Evolutionary conservation across 2,113 vertebrate species (phyloP), one percentile per base, ranked within the genome.

Genomic region (Piprites chloris): DNA sequence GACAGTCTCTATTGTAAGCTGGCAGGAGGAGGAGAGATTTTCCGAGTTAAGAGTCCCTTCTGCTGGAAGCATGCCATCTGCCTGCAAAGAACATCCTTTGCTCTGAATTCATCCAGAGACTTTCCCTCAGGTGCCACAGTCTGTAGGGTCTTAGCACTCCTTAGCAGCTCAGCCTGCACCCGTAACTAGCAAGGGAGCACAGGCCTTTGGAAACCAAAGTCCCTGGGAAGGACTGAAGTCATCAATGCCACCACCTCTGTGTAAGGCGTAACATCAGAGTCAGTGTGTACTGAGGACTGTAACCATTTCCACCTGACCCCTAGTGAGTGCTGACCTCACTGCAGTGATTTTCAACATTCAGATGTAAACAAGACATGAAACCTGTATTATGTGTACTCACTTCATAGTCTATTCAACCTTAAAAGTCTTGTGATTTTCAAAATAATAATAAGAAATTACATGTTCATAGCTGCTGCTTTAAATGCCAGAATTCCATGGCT

Each of bases 21-120:
- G 76, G 55, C 87, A 67, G 75, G 56, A 11, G 3, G 4, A 46
- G 44, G 44, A 90, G 59, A 74, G 39, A 37, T 62, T 90, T 95
- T 91, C 75, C 93, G 94, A 56, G 84, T 88, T 93, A 95, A 92
- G 82, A 94, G 87, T 90, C 79, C 27, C 47, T 93, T 88, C n/a
- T 79, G 42, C 75, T 93, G 81, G 55, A 58, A 73, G 55, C 6
- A 3, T 11, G 21, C 52, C 80, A 4, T 1, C 39, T 69, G 37
- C 77, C 67, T 76, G 63, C 58, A 42, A 46, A 20, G 62, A 50
- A 33, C 67, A 39, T 58, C 67, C 61, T 52, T 47, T 37, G 26
- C 59, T 67, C 44, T 16, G 32, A 85, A 19, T 75, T 84, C 11
- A 72, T 68, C 68, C 59, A 30, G 32, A 82, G 35, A 71, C 15